phyloP scores from a whole-genome alignment of 2,888 invertebrate species.

The Callimorpha dominula region DNA sequence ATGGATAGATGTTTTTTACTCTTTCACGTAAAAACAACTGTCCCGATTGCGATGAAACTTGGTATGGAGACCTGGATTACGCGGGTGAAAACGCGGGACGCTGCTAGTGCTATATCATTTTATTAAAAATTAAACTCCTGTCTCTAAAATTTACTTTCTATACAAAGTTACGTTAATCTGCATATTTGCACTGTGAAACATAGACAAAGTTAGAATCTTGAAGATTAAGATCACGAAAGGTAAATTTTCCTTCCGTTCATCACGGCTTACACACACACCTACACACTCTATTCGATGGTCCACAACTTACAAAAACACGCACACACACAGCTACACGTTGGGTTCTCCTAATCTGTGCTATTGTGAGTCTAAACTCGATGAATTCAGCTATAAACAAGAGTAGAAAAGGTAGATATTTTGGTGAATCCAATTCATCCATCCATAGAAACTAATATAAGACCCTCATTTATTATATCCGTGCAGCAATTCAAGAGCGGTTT shows the following conservation, averaged over 20 bases:
- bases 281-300: no score
- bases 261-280: no score
- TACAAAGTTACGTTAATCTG: neutral
- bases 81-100: no score
- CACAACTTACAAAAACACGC: neutral
- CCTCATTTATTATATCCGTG: constrained; percentile 12
- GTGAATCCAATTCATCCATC: constrained; percentile 12
- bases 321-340: neutral
- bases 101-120: neutral
- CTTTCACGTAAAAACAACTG: no score
- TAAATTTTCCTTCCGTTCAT: neutral
- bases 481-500: constrained; percentile 6
- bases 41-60: no score
- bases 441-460: constrained; percentile 12
- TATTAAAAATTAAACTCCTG: neutral
- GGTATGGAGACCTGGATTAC: no score
- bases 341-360: constrained; percentile 32
- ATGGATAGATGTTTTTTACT: no score
- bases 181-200: neutral
- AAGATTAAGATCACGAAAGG: neutral
- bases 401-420: constrained; percentile 17
- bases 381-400: constrained; percentile 27
- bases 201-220: neutral
- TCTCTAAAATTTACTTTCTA: neutral
- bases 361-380: constrained; percentile 32